Evolutionary conservation across 2,888 invertebrate species (phyloP), one percentile per base, ranked within the genome.

Genomic region (Anoplius nigerrimus): DNA sequence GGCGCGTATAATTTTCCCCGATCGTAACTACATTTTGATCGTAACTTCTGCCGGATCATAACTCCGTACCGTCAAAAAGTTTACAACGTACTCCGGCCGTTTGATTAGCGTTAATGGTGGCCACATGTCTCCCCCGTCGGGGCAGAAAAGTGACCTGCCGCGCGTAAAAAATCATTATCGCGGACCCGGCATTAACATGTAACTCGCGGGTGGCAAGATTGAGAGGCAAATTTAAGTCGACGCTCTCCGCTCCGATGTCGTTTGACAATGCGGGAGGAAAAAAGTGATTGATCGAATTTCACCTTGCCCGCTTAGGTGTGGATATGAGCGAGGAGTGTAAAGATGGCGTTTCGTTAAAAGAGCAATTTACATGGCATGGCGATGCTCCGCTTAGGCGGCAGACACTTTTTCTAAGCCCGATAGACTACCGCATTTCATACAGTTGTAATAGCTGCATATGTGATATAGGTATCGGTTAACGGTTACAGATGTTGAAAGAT

Each of bases 91-190:
- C 69, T 64, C 34, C 24, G 45, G 62, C 13, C 43, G 54, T 63
- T 55, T 69, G 74, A 75, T 75, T 68, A 75, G 43, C 64, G 62
- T 62, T 71, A 66, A 66, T 64, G 61, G 57, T 59, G 20, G 45
- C 46, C 55, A 24, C 51, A 21, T 43, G 43, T n/a, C n/a, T n/a
- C 6, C 18, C 43, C 43, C 16, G 43, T 45, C 34, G 34, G 42
- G 42, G 53, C 24, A 51, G 63, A 72, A 66, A 58, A 68, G 63
- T 46, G 59, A 46, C 22, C 4, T 11, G 21, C 0, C 11, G 51
- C 20, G 42, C 34, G 18, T 5, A 22, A 18, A 45, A 48, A 48
- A 48, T 48, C 48, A 48, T 48, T 48, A 16, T 48, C 48, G 48
- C 18, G 48, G 16, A n/a, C 4, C n/a, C n/a, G 48, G 16, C 48